Conservation (phyloP, 2,888 invertebrate species). For the Melanophora roralis region DNA sequence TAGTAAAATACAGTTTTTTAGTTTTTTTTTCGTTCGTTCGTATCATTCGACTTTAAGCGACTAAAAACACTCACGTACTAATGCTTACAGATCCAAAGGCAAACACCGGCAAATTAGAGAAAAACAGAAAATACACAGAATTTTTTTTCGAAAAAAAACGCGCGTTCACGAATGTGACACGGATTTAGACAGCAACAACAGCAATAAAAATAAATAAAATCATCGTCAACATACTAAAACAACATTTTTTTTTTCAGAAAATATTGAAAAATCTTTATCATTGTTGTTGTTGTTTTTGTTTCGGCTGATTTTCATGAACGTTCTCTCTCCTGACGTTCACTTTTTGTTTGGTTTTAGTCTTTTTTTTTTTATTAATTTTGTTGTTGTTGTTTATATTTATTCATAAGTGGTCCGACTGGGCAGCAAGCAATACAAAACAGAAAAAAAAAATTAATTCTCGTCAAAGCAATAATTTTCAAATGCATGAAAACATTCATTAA, state of each 20-base stretch:
- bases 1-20: constrained; percentile 32
- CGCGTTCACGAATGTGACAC: constrained; percentile 59
- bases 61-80: constrained; percentile 56
- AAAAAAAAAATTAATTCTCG: constrained; percentile 6
- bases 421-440: background rate
- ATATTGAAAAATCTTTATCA: constrained; percentile 41
- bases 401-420: constrained; percentile 25
- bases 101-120: constrained; percentile 42
- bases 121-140: constrained; percentile 32
- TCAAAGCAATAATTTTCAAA: constrained; percentile 13
- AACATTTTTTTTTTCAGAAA: constrained; percentile 44
- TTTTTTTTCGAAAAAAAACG: constrained; percentile 43
- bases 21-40: constrained; percentile 59
- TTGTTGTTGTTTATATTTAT: constrained; percentile 11
- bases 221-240: constrained; percentile 36
- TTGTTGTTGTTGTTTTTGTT: constrained; percentile 12
- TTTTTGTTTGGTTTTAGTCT: background rate
- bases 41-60: constrained; percentile 59
- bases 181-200: constrained; percentile 46
- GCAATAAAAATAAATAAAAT: constrained; percentile 19
- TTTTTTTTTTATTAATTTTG: constrained; percentile 9
- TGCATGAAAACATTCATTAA: too few relatives aligned
- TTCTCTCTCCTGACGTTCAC: constrained; percentile 7
- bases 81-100: constrained; percentile 30
- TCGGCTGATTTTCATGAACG: constrained; percentile 37